Percentiles rank a stretch among this genome's conserved stretches.
phyloP scores from a whole-genome alignment of 2,113 vertebrate species.

The Xyliphius kryptos region DNA sequence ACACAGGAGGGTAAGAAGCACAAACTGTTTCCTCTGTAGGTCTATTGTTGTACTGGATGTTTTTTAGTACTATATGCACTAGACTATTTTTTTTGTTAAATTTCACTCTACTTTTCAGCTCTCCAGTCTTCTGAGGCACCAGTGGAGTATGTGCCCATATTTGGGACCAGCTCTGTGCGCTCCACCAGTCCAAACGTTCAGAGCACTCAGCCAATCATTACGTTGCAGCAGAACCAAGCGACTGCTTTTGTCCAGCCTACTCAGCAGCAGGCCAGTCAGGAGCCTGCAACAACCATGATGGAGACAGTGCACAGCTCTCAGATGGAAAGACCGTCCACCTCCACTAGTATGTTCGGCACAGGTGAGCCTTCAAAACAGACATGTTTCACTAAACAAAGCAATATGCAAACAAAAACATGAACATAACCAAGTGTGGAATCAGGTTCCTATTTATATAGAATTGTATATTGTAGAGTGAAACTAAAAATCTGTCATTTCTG shows the following conservation, averaged over 20 bases:
- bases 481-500: too few species aligned
- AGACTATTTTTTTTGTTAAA: not conserved
- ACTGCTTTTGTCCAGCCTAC: conserved; percentile 97
- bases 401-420: too few species aligned
- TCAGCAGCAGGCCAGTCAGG: conserved; percentile 84
- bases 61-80: not conserved
- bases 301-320: conserved; percentile 84
- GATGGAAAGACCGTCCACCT: conserved; percentile 87
- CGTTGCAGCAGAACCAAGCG: conserved; percentile 84
- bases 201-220: conserved; percentile 76
- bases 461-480: too few species aligned
- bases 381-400: too few species aligned
- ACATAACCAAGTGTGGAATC: too few species aligned
- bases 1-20: conserved; percentile 80
- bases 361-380: conserved; percentile 54
- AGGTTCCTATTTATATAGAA: too few species aligned
- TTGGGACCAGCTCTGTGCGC: conserved; percentile 93
- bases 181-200: conserved; percentile 94
- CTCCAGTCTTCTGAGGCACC: conserved; percentile 83
- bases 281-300: conserved; percentile 67
- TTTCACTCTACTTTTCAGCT: conserved; percentile 61
- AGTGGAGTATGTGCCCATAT: conserved; percentile 89
- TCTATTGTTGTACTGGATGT: not conserved
- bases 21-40: not conserved
- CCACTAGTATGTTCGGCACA: conserved; percentile 86